phyloP scores from a whole-genome alignment of 2,888 invertebrate species.

The Drosophila merina region DNA sequence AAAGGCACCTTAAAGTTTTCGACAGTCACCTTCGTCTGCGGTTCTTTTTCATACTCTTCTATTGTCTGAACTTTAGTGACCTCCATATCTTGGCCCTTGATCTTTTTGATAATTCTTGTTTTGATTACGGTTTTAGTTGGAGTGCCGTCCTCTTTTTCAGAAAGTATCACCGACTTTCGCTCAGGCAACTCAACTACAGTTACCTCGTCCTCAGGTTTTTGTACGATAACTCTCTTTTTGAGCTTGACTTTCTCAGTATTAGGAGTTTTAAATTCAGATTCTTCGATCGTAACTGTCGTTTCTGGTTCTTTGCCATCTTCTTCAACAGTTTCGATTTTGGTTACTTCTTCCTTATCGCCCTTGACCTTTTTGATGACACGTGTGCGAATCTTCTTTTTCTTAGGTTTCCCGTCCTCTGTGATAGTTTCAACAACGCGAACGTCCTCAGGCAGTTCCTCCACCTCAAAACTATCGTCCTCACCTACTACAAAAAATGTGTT shows the following conservation, averaged over 20 bases:
- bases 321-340: constrained; percentile 67
- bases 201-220: constrained; percentile 75
- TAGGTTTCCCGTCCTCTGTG: constrained; percentile 50
- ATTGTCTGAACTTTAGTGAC: constrained; percentile 83
- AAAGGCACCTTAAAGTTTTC: constrained; percentile 77
- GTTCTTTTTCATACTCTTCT: constrained; percentile 84
- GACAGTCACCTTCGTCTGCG: constrained; percentile 81
- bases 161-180: constrained; percentile 80
- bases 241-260: constrained; percentile 53
- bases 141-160: constrained; percentile 83
- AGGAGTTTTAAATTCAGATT: constrained; percentile 43
- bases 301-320: constrained; percentile 57
- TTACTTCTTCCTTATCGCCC: constrained; percentile 64
- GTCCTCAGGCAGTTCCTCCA: constrained; percentile 62
- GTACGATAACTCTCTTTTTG: constrained; percentile 71
- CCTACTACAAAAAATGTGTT: constrained; percentile 64
- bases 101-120: constrained; percentile 85
- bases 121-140: constrained; percentile 82
- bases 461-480: constrained; percentile 57
- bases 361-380: constrained; percentile 66
- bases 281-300: constrained; percentile 64
- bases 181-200: constrained; percentile 81
- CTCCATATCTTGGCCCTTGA: constrained; percentile 82
- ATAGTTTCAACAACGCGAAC: constrained; percentile 53
- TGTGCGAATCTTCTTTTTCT: constrained; percentile 62